Base-by-base conservation (phyloP, 2,888 invertebrate genomes). In the Stramonita haemastoma region DNA sequence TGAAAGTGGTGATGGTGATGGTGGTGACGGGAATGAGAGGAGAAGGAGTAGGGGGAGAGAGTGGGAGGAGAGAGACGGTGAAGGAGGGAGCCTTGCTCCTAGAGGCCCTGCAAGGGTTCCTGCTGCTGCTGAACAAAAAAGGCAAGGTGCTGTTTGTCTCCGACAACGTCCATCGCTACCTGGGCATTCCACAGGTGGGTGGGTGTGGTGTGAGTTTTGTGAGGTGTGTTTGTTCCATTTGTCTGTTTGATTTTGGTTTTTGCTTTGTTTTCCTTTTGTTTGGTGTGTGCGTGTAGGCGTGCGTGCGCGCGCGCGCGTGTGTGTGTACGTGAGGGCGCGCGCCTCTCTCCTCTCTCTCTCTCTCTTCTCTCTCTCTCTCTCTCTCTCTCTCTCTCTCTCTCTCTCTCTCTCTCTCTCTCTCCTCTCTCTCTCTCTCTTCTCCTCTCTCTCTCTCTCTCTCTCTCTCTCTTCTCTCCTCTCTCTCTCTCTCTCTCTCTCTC, bases 91-190 rank as follows among this genome's bases (percentile, higher is more conserved):
- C 46, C 0, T 70, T 85, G 32, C 85, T 89, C 19, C 77, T 89
- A 85, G 84, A 89, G 77, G 70, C 73, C n/a, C 32, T 89, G 73
- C 84, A 66, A n/a, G 84, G 89, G 36, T 89, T 89, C 89, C 85
- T 85, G 85, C 4, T 89, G 34, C 89, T 89, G 32, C 19, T 89
- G 17, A 85, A 70, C 73, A 83, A 70, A 46, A 85, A 73, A n/a
- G 89, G 89, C 19, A 85, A 56, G 36, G 89, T 89, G 46, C 85
- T 89, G 29, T 89, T 34, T 73, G 89, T 89, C 22, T 85, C 89
- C 1, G 34, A 13, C 29, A 89, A 85, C 60, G 85, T 89, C 29
- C 70, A 85, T n/a, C 85, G 85, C 32, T 85, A 73, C 70, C 89
- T 89, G n/a, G 89, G 89, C 5, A 26, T 89, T 2, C 22, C 84